Evolutionary conservation across 2,797 vertebrate genomes (phyloP), one percentile per base, ranked within the genome.

Genomic region (Takifugu ocellatus): DNA sequence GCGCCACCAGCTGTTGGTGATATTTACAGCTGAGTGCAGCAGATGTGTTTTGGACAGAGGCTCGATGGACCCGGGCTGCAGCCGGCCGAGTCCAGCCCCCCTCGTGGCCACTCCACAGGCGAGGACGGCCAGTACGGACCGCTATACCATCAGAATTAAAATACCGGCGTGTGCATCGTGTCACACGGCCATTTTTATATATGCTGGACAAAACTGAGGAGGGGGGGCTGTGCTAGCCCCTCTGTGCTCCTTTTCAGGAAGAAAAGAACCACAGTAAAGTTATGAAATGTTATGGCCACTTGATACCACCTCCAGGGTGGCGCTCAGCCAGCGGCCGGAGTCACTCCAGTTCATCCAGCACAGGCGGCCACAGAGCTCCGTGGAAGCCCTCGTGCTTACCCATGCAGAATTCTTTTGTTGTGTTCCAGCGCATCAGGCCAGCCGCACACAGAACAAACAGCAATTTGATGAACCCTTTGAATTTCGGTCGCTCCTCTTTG

Each of bases 1-100:
- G 81, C 71, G 90, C 91, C 92, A 92, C 88, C 84, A 91, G 91
- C 91, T 87, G 87, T 88, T 88, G 69, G 77, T 92, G 91, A 87
- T 90, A 92, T 93, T 93, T 91, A 90, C 90, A 90, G 84, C 82
- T 84, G 83, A 90, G 81, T 89, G 87, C 86, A 73, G 81, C 82
- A 73, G 68, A 84, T 71, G 82, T 75, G 83, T 84, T 86, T 39
- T 84, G 83, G 82, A 81, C 72, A 49, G 7, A 68, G 66, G 82
- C 84, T 77, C 33, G 68, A 67, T 63, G 74, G 75, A 70, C 69
- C 74, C 55, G 54, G 43, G 66, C 74, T 51, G 69, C 66, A 29
- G 67, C 59, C 69, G 80, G 70, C 69, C 72, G 58, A 6, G 71
- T 59, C 73, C 79, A 74, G 54, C 68, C 59, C 61, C 43, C 79